phyloP scores from a whole-genome alignment of 2,888 invertebrate genomes.

The Morpho helenor region DNA sequence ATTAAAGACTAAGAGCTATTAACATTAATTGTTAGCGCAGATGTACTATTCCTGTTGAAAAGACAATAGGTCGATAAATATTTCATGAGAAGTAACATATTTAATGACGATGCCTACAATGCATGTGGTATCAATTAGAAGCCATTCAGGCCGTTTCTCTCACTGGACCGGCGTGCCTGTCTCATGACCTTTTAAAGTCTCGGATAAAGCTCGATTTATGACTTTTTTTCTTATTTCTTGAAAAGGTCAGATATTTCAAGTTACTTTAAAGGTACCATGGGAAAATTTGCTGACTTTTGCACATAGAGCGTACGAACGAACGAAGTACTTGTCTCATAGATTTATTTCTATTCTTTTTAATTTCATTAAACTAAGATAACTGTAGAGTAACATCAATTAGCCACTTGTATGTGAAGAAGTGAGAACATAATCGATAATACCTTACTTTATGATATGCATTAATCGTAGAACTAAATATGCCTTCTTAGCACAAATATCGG shows the following conservation, averaged over 20 bases:
- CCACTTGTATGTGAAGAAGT: too few species aligned
- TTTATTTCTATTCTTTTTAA: too few species aligned
- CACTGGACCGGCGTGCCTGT: constrained; percentile 36
- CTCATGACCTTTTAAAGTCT: constrained; percentile 37
- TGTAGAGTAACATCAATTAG: too few species aligned
- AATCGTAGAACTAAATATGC: too few species aligned
- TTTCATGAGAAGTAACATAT: constrained; percentile 49
- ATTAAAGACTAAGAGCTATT: neutral
- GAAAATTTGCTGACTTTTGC: neutral
- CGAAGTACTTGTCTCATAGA: too few species aligned
- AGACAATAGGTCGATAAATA: constrained; percentile 53
- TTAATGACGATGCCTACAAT: constrained; percentile 51
- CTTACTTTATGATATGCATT: too few species aligned
- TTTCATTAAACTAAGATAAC: too few species aligned
- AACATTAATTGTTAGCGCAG: constrained; percentile 24
- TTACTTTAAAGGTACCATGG: neutral
- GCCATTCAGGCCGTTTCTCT: constrained; percentile 48
- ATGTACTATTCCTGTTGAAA: constrained; percentile 21
- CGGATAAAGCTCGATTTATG: constrained; percentile 24
- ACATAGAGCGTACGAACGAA: too few species aligned
- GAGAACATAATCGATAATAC: too few species aligned
- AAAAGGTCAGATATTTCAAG: constrained; percentile 13
- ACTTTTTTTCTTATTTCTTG: constrained; percentile 19
- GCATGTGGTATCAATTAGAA: constrained; percentile 53
- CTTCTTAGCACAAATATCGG: too few species aligned